phyloP scores from a whole-genome alignment of 2,797 vertebrate species.

The Myotis vivesi region DNA sequence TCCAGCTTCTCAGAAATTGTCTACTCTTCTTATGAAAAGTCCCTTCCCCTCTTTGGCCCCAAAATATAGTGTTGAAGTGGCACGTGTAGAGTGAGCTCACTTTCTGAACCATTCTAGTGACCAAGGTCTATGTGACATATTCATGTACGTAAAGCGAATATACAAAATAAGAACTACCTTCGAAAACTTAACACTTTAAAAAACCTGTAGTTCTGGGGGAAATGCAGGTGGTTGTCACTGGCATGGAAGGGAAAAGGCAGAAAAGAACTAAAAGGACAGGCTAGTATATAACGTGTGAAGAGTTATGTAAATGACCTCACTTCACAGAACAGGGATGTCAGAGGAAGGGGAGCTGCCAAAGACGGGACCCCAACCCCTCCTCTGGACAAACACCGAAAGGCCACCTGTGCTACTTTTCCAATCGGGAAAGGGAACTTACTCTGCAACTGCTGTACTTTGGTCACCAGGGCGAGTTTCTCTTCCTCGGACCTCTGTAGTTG shows the following conservation, averaged over 20 bases:
- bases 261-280: neutral
- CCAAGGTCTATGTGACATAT: neutral
- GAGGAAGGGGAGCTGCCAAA: neutral
- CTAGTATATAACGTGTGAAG: neutral
- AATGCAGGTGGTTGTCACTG: neutral
- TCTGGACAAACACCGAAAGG: neutral
- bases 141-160: neutral
- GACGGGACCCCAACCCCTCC: neutral
- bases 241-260: neutral
- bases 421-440: constrained; percentile 77
- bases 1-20: neutral
- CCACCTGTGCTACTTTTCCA: neutral
- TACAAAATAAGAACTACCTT: neutral
- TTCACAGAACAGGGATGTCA: neutral
- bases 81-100: neutral
- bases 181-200: neutral
- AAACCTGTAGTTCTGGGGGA: neutral
- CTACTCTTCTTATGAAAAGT: neutral
- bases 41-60: neutral
- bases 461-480: constrained; percentile 77
- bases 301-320: neutral
- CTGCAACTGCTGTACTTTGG: constrained; percentile 76
- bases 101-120: neutral
- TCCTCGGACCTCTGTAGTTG: constrained; percentile 79
- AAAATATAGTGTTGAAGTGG: neutral